Conservation (phyloP, 2,113 vertebrate species). For the Pachypanchax playfairii region DNA sequence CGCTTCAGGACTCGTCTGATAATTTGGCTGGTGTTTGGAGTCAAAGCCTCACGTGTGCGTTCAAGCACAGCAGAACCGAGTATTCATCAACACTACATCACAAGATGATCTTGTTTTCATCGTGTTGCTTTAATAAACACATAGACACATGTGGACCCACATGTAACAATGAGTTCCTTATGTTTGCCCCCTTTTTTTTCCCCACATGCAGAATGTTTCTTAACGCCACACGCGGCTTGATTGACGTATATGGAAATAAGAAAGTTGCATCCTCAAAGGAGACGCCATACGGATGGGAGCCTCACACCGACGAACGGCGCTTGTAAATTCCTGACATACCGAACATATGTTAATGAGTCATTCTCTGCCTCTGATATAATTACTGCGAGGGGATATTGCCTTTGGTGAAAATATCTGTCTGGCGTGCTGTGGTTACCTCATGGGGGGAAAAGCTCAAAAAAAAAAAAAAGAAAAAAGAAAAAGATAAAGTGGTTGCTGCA, state of each 20-base stretch:
- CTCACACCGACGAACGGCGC: conserved; percentile 54
- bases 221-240: conserved; percentile 59
- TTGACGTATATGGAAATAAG: conserved; percentile 75
- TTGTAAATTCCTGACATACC: conserved; percentile 77
- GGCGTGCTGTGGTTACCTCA: conserved; percentile 57
- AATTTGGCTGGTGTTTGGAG: conserved; percentile 60
- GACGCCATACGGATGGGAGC: conserved; percentile 65
- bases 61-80: conserved; percentile 17
- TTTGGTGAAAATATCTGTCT: conserved; percentile 72
- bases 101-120: conserved; percentile 60
- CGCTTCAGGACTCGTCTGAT: conserved; percentile 66
- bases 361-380: conserved; percentile 77
- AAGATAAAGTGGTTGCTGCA: conserved; percentile 74
- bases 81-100: conserved; percentile 25
- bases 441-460: conserved; percentile 64
- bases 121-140: conserved; percentile 42
- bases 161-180: conserved; percentile 52
- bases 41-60: conserved; percentile 35
- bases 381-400: conserved; percentile 76
- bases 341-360: conserved; percentile 80
- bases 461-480: conserved; percentile 67
- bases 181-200: conserved; percentile 46
- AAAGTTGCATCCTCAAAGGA: conserved; percentile 68
- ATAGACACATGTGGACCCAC: conserved; percentile 5
- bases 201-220: conserved; percentile 40